phyloP scores from a whole-genome alignment of 2,888 invertebrate species.

The Panopea generosa region DNA sequence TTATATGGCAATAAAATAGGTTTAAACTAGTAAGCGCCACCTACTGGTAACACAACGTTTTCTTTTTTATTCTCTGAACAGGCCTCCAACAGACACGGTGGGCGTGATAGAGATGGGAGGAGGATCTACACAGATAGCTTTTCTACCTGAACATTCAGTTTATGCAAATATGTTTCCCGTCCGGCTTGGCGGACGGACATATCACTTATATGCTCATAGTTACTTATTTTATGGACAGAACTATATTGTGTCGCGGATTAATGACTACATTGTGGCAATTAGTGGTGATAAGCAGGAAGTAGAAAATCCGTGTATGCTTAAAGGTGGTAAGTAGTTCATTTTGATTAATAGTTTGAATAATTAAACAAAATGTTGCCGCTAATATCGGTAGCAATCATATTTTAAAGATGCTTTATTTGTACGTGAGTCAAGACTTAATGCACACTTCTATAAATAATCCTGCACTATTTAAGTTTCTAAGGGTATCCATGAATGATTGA shows the following conservation, averaged over 20 bases:
- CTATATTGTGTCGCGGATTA: slow-evolving; percentile 73
- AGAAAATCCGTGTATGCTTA: slow-evolving; percentile 79
- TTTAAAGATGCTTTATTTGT: too few relatives aligned
- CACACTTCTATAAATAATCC: too few relatives aligned
- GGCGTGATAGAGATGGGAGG: slow-evolving; percentile 87
- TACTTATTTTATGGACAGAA: slow-evolving; percentile 82
- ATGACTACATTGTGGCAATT: slow-evolving; percentile 42
- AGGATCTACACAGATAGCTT: slow-evolving; percentile 87
- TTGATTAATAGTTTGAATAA: not conserved
- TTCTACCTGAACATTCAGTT: slow-evolving; percentile 80
- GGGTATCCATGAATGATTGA: too few relatives aligned
- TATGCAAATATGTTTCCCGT: slow-evolving; percentile 82
- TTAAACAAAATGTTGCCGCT: not conserved
- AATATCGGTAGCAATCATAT: too few relatives aligned
- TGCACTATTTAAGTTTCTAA: too few relatives aligned
- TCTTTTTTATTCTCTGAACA: too few relatives aligned
- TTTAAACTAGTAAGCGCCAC: too few relatives aligned
- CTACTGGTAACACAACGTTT: too few relatives aligned
- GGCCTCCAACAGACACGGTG: slow-evolving; percentile 76
- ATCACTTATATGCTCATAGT: slow-evolving; percentile 83
- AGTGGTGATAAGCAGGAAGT: slow-evolving; percentile 23
- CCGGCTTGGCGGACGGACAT: slow-evolving; percentile 74
- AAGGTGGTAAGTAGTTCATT: slow-evolving; percentile 69
- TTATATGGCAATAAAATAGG: too few relatives aligned
- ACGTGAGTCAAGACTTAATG: too few relatives aligned